phyloP scores from a whole-genome alignment of 2,113 vertebrate genomes.

The Tupaia chinensis region DNA sequence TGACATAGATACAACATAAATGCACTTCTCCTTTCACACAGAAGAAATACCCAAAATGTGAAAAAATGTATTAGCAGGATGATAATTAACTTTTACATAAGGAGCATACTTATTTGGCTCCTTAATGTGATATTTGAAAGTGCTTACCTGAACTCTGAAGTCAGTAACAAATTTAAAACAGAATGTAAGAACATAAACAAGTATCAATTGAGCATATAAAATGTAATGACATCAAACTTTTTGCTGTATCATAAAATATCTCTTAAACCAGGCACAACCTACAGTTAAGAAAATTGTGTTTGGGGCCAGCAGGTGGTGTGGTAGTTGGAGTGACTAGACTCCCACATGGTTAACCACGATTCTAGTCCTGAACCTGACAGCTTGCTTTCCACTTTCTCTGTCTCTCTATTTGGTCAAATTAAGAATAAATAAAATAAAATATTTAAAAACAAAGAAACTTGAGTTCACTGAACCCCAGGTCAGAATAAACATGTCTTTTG shows the following conservation, averaged over 20 bases:
- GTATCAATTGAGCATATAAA: not conserved
- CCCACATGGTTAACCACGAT: too few species aligned
- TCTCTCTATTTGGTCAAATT: too few species aligned
- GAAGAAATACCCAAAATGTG: not conserved
- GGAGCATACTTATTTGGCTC: not conserved
- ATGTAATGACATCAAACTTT: not conserved
- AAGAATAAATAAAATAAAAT: too few species aligned
- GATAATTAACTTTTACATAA: not conserved
- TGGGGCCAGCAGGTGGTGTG: too few species aligned
- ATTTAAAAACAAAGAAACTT: not conserved
- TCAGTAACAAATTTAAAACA: constrained; percentile 2
- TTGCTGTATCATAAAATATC: not conserved
- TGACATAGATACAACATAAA: not conserved
- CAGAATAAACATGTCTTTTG: not conserved
- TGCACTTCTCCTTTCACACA: not conserved
- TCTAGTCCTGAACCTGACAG: too few species aligned
- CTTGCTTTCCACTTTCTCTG: too few species aligned
- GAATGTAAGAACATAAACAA: not conserved
- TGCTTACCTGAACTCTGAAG: not conserved
- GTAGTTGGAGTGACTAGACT: too few species aligned
- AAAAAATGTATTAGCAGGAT: constrained; percentile 26
- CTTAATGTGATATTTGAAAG: not conserved
- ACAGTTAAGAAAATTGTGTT: not conserved
- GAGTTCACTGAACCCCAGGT: not conserved
- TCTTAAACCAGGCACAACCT: not conserved